Base-by-base conservation (phyloP, 2,888 invertebrate genomes). In the Xestia c-nigrum region DNA sequence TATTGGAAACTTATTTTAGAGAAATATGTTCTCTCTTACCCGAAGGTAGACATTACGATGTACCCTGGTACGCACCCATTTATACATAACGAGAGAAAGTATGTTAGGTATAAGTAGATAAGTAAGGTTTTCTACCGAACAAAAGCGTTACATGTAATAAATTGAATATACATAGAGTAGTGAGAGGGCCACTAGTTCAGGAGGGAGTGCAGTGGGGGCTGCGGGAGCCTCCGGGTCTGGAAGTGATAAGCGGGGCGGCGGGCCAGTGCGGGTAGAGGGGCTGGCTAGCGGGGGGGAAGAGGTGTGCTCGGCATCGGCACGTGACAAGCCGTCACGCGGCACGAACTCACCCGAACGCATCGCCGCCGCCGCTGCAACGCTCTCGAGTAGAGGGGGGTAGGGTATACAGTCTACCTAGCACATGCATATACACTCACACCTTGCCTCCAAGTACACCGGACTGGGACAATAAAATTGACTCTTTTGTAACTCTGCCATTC, bases 311-410 rank as follows among this genome's bases (percentile, higher is more conserved):
- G 77, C 87, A 84, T 72, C 77, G 91, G 86, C 93, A 93, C 93
- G 93, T 94, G 94, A 93, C 92, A 87, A 85, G 84, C 86, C 90
- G 93, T 92, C 93, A 93, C 93, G 91, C 91, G 91, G 93, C 88
- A 80, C 89, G 89, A 88, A 84, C 85, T 80, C 85, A 81, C 84
- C 88, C 90, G 89, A 89, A 87, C 90, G 90, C 90, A 91, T 87
- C 87, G 76, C 73, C 87, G 74, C 84, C 43, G 59, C 74, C 80
- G 73, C 73, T 90, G 90, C 90, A 92, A 82, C 78, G 80, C 81
- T 81, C 84, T 83, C 80, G 81, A 85, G 50, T 64, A 38, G 85
- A 80, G 75, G 85, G 84, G 86, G 86, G 80, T 79, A 74, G 77
- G 63, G 71, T 77, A 72, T 63, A 72, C 76, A 70, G 72, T 84